Base-by-base conservation (phyloP, 2,113 vertebrate genomes). In the Halcyon malimbica region DNA sequence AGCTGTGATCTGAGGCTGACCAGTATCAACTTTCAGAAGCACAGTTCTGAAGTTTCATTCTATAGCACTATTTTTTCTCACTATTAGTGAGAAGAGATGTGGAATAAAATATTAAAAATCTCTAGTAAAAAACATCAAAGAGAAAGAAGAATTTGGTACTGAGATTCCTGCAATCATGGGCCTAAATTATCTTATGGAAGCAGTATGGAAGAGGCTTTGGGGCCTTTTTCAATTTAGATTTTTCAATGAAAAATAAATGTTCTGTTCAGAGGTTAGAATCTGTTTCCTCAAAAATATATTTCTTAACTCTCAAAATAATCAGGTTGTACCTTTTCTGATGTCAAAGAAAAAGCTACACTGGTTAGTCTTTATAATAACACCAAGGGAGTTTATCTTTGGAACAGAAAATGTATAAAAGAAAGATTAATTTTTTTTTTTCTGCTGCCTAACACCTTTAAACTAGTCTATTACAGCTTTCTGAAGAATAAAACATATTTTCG, bases 91-190 rank as follows among this genome's bases (percentile, higher is more conserved):
- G 25, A 89, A 81, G 20, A 82, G 31, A 83, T 46, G 13, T 10
- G 5, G 20, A 84, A 87, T 94, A 60, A 87, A 90, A 86, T 83
- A 91, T 67, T 93, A 13, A 94, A 94, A 89, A 81, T 87, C 28
- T 78, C 42, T 33, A 79, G 57, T 48, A 87, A 89, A n/a, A n/a
- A 96, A 75, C n/a, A 74, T 90, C 23, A 90, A 90, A 93, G 59
- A 65, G 54, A 90, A 89, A 71, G 17, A 78, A 83, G 67, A 83
- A 85, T 73, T 83, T 75, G 50, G 37, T 37, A 57, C 41, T 59
- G 67, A 93, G 19, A 73, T 80, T 79, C 20, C 70, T 83, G 71
- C 6, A 1, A 75, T 74, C n/a, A 18, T 50, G 54, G 50, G 73
- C 51, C 14, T 85, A 73, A 93, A 76, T 48, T 88, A 26, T 50